These are phyloP conservation scores for Ramphastos sulfuratus DNA, from an alignment of 2,113 vertebrate genomes.

Conservation along the genomic window DNA sequence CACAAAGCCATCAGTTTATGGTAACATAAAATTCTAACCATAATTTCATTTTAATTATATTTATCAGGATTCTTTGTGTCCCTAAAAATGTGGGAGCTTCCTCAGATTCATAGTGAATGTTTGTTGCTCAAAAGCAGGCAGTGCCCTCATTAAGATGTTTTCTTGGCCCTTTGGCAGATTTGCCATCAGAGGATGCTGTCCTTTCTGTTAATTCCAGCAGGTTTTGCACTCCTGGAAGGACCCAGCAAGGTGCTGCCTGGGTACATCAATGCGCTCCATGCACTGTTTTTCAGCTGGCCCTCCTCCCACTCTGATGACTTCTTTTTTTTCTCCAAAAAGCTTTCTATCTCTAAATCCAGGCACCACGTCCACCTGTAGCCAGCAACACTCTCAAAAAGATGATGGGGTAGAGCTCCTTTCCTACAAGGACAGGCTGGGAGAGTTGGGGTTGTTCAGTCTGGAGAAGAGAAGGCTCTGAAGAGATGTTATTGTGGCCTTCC, in stretches of 20 bases:
- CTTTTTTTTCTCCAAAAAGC: not conserved
- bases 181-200: not conserved
- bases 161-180: not conserved
- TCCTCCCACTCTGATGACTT: rapidly evolving
- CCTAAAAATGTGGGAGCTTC: not conserved
- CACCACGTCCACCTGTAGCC: not conserved
- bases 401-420: not conserved
- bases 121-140: not conserved
- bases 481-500: too few species aligned
- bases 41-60: not conserved
- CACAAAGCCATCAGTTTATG: not conserved
- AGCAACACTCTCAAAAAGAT: not conserved
- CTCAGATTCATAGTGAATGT: not conserved
- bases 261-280: not conserved
- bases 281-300: not conserved
- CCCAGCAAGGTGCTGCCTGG: rapidly evolving
- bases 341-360: not conserved
- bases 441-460: too few species aligned
- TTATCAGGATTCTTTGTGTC: not conserved
- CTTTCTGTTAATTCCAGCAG: not conserved
- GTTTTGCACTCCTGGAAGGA: not conserved
- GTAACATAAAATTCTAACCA: not conserved
- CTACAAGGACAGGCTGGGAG: too few species aligned
- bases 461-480: too few species aligned
- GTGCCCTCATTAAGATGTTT: not conserved